Percentiles rank a stretch among this genome's conserved stretches.
Evolutionary conservation across 2,113 vertebrate genomes (phyloP).

Genomic region (Elgaria multicarinata): DNA sequence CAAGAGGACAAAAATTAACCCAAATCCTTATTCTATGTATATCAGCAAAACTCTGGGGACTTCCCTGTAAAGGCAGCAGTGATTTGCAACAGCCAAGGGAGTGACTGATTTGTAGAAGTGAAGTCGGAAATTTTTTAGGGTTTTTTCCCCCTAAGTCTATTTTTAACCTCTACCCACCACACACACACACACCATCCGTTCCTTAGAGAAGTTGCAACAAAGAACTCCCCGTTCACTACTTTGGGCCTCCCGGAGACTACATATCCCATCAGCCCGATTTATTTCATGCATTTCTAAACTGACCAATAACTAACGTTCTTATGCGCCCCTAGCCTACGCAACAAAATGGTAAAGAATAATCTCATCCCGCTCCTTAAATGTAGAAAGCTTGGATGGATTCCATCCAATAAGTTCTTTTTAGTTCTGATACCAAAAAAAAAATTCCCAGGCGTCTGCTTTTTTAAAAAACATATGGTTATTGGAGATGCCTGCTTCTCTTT

Average conservation of each 20-base stretch:
- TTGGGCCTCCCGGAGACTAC: too few species aligned
- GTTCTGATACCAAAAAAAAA: neutral
- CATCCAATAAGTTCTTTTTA: neutral
- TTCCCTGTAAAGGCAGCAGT: neutral
- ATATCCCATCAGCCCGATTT: too few species aligned
- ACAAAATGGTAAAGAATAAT: too few species aligned
- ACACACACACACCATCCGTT: neutral
- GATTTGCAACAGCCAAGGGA: neutral
- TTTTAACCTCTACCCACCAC: neutral
- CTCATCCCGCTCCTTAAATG: too few species aligned
- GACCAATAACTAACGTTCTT: too few species aligned
- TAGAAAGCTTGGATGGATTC: too few species aligned
- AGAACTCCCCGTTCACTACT: neutral
- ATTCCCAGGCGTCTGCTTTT: neutral
- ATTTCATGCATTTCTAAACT: too few species aligned
- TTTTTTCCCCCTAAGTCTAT: neutral
- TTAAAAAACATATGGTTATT: neutral
- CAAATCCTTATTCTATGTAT: neutral
- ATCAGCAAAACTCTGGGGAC: neutral
- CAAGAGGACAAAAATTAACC: neutral
- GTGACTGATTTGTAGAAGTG: neutral
- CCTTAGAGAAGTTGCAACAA: neutral
- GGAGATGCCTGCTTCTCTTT: neutral
- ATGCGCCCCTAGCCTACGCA: too few species aligned
- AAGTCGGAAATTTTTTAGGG: neutral